A percentile compares a stretch with the other conserved stretches of the same genome.
phyloP scores from a whole-genome alignment of 2,113 vertebrate genomes.

The Zosterops pallidus region DNA sequence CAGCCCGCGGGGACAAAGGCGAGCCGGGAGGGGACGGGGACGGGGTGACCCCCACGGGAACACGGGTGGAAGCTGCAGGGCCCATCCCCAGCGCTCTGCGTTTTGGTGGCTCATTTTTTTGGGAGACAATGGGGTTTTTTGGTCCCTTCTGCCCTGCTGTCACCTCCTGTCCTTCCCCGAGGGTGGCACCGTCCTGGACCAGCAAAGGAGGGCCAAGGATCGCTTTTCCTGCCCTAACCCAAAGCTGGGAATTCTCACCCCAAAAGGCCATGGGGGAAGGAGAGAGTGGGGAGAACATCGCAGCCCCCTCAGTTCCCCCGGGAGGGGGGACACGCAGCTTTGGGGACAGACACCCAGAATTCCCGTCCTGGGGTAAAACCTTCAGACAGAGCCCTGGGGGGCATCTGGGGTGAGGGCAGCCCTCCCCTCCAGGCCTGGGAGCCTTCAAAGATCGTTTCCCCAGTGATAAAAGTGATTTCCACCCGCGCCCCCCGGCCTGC shows the following conservation, averaged over 20 bases:
- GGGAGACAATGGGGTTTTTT: fast-evolving
- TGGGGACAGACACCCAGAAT: neutral
- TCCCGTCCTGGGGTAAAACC: neutral
- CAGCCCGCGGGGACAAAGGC: neutral
- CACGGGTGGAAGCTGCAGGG: neutral
- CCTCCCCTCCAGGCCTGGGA: neutral
- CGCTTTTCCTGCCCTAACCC: neutral
- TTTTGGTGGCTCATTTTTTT: fast-evolving
- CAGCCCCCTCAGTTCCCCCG: neutral
- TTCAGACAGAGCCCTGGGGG: neutral
- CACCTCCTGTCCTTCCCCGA: neutral
- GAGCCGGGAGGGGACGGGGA: neutral
- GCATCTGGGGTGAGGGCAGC: neutral
- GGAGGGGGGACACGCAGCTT: neutral
- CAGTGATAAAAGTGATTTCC: neutral
- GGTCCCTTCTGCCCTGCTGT: neutral
- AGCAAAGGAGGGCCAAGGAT: neutral
- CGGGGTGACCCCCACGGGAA: neutral
- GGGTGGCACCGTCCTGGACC: neutral
- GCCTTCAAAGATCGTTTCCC: neutral
- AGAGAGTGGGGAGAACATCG: fast-evolving
- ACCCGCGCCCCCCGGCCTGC: neutral
- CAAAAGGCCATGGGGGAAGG: neutral
- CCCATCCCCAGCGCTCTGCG: fast-evolving
- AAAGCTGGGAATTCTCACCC: neutral